These are phyloP conservation scores for Priapulus caudatus DNA, from an alignment of 2,888 invertebrate species.

Conservation along the genomic window DNA sequence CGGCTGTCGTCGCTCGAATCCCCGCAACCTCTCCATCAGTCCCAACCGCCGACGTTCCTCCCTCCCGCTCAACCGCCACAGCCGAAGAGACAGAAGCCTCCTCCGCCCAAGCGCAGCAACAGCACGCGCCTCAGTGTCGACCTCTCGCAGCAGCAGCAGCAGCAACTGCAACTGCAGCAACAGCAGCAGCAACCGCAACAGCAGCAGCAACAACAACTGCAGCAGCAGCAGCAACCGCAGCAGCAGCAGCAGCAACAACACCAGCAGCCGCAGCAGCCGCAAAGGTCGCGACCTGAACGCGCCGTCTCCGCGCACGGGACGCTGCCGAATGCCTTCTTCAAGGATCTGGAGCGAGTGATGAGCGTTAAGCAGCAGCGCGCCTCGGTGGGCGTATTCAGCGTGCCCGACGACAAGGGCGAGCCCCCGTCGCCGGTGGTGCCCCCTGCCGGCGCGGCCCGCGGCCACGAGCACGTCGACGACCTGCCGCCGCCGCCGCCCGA, in stretches of 20 bases:
- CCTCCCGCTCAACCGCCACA: no score
- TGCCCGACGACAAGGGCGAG: conserved; percentile 44
- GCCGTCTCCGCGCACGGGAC: conserved; percentile 24
- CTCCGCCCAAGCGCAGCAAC: conserved; percentile 65
- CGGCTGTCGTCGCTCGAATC: conserved; percentile 55
- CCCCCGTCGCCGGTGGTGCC: conserved; percentile 2
- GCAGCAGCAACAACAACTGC: conserved; percentile 47
- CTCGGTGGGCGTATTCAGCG: conserved; percentile 69
- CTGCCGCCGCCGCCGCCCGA: conserved; percentile 35
- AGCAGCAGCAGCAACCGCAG: conserved; percentile 66
- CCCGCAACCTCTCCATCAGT: conserved; percentile 53
- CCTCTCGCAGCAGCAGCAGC: not conserved
- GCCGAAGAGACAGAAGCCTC: conserved; percentile 47
- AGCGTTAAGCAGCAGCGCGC: conserved; percentile 76
- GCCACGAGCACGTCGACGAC: conserved; percentile 29
- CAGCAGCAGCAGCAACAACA: conserved; percentile 56
- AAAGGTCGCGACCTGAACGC: not conserved
- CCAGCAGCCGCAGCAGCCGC: not conserved
- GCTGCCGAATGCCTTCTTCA: conserved; percentile 56
- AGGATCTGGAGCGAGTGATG: conserved; percentile 81
- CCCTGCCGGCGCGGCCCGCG: not conserved
- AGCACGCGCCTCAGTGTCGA: conserved; percentile 50
- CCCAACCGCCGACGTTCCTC: conserved; percentile 28
- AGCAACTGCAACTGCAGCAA: no score
- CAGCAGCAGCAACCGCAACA: no score